Evolutionary conservation across 2,888 invertebrate genomes (phyloP).

Genomic region (Himalopsyche japonica): DNA sequence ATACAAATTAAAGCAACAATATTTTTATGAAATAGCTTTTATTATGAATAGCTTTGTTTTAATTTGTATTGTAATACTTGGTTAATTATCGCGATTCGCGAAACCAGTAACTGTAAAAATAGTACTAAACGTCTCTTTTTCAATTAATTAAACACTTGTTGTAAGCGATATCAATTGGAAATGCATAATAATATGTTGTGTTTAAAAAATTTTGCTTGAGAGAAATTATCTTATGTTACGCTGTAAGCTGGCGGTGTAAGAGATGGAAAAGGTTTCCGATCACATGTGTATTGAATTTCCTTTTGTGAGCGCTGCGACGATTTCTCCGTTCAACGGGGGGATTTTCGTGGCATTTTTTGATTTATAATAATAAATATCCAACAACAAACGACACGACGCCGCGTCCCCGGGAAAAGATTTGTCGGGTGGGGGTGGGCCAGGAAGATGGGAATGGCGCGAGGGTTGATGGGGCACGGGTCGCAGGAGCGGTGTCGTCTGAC

Average conservation of each 20-base stretch:
- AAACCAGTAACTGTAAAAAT: too few relatives aligned
- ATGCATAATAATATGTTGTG: too few relatives aligned
- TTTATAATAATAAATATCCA: constrained; percentile 22
- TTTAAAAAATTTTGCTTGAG: not conserved
- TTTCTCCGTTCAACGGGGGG: not conserved
- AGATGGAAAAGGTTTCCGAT: not conserved
- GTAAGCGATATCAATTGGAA: too few relatives aligned
- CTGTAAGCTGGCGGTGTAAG: too few relatives aligned
- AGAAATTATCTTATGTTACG: too few relatives aligned
- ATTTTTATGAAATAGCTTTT: too few relatives aligned
- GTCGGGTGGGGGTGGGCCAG: not conserved
- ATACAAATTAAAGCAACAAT: too few relatives aligned
- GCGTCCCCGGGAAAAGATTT: not conserved
- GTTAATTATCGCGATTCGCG: too few relatives aligned
- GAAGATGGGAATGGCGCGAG: not conserved
- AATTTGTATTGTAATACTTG: too few relatives aligned
- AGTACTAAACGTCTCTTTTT: too few relatives aligned
- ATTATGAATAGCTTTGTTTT: too few relatives aligned
- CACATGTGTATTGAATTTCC: not conserved
- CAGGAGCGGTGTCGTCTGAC: constrained; percentile 8
- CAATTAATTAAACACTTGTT: too few relatives aligned
- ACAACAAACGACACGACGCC: not conserved
- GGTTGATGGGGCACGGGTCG: not conserved
- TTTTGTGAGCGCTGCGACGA: not conserved
- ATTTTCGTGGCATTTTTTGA: constrained; percentile 11